A percentile compares a stretch with the other conserved stretches of the same genome.
Conservation (phyloP, 2,113 vertebrate genomes). For the Prunella fulvescens region DNA sequence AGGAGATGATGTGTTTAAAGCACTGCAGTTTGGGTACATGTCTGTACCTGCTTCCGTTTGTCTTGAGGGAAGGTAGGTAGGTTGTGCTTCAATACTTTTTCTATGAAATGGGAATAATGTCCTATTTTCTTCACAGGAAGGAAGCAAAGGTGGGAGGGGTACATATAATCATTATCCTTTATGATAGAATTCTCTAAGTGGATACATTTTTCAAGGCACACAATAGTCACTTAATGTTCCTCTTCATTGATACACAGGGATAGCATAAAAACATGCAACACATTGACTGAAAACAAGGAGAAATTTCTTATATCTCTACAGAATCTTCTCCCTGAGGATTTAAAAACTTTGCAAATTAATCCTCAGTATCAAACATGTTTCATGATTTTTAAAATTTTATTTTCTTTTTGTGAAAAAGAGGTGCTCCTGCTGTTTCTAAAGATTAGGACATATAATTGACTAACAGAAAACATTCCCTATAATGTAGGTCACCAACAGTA, state of each 20-base stretch:
- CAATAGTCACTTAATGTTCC: neutral
- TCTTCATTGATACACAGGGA: neutral
- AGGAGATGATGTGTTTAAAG: neutral
- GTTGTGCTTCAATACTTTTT: neutral
- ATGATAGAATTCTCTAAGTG: neutral
- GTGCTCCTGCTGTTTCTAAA: neutral
- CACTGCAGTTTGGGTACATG: neutral
- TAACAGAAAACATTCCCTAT: neutral
- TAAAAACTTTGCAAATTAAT: neutral
- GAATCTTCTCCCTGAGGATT: neutral
- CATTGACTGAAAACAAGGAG: neutral
- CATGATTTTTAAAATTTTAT: neutral
- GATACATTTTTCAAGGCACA: neutral
- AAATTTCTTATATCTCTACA: neutral
- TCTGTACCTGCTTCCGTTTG: slow-evolving; percentile 7
- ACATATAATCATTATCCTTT: neutral
- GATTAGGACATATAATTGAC: neutral
- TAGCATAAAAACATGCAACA: neutral
- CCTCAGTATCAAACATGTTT: neutral
- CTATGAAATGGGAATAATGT: neutral
- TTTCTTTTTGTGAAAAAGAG: neutral
- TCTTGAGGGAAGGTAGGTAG: neutral
- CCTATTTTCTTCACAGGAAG: neutral
- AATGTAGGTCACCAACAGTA: neutral
- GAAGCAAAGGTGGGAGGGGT: neutral